Percentiles rank a stretch among this genome's conserved stretches.
Conservation (phyloP, 2,113 vertebrate species). For the Romanogobio albipinnatus region DNA sequence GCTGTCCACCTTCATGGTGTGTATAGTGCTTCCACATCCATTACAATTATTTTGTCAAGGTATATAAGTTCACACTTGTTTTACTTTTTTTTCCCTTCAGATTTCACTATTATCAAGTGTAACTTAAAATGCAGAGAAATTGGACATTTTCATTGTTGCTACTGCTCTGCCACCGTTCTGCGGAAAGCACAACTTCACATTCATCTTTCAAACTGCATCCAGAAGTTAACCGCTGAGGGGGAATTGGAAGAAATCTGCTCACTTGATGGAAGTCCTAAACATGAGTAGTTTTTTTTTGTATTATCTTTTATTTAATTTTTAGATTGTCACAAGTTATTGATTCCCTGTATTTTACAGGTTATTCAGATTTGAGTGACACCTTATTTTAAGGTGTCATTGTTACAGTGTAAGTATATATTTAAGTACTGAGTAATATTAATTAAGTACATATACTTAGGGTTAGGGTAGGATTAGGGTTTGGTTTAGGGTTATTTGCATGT, state of each 20-base stretch:
- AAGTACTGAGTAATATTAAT: no score
- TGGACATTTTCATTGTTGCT: conserved; percentile 11
- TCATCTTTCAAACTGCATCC: neutral
- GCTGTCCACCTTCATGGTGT: neutral
- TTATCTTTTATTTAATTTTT: no score
- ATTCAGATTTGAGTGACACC: neutral
- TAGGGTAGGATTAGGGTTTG: no score
- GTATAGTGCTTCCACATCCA: neutral
- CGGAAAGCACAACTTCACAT: neutral
- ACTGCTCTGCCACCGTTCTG: neutral
- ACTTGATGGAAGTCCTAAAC: conserved; percentile 5
- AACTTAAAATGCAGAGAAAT: conserved; percentile 6
- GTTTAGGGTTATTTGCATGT: no score
- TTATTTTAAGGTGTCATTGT: no score
- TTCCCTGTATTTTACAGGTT: neutral
- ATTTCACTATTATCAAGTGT: neutral
- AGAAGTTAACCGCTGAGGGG: neutral
- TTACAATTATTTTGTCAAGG: neutral
- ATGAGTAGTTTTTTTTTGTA: neutral
- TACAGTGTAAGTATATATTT: no score
- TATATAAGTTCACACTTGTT: neutral
- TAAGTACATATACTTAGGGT: no score
- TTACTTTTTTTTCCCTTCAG: neutral
- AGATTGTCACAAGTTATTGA: neutral
- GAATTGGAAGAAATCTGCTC: neutral